A percentile compares a stretch with the other conserved stretches of the same genome.
phyloP scores from a whole-genome alignment of 2,888 invertebrate species.

The Onthophagus sagittarius region DNA sequence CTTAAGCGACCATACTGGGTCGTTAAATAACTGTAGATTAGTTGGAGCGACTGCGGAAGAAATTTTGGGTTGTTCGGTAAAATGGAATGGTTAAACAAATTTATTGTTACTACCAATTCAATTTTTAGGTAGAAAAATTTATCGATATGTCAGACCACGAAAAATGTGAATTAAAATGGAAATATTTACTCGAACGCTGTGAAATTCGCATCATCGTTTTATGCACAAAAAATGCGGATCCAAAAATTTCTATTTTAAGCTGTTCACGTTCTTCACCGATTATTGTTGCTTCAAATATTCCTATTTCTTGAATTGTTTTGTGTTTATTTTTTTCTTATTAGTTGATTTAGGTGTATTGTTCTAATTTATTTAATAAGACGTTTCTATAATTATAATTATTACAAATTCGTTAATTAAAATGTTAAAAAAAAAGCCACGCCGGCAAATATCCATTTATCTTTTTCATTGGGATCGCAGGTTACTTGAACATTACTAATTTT shows the following conservation, averaged over 20 bases:
- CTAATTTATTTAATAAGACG: not conserved
- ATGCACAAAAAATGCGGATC: constrained; percentile 36
- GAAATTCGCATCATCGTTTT: constrained; percentile 53
- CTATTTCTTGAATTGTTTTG: not conserved
- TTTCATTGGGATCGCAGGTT: constrained; percentile 42
- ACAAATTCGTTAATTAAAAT: constrained; percentile 34
- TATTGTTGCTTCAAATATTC: constrained; percentile 36
- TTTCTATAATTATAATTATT: not conserved
- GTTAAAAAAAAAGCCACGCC: constrained; percentile 61
- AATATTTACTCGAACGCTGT: constrained; percentile 61
- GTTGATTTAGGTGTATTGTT: not conserved
- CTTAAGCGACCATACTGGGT: constrained; percentile 68
- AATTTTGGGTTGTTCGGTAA: constrained; percentile 57
- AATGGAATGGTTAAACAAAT: constrained; percentile 12
- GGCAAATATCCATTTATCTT: constrained; percentile 58
- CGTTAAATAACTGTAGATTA: constrained; percentile 56
- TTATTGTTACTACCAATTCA: constrained; percentile 7
- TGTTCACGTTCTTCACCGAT: constrained; percentile 37
- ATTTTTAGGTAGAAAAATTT: constrained; percentile 53
- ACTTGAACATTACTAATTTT: constrained; percentile 40
- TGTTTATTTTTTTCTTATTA: not conserved
- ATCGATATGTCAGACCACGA: constrained; percentile 51
- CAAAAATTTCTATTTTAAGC: constrained; percentile 44
- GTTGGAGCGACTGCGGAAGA: constrained; percentile 57
- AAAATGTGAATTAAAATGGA: constrained; percentile 60